Percentiles rank a stretch among this genome's conserved stretches.
These are phyloP conservation scores for Cheilosia scutellata DNA, from an alignment of 2,888 invertebrate genomes.

Conservation along the genomic window DNA sequence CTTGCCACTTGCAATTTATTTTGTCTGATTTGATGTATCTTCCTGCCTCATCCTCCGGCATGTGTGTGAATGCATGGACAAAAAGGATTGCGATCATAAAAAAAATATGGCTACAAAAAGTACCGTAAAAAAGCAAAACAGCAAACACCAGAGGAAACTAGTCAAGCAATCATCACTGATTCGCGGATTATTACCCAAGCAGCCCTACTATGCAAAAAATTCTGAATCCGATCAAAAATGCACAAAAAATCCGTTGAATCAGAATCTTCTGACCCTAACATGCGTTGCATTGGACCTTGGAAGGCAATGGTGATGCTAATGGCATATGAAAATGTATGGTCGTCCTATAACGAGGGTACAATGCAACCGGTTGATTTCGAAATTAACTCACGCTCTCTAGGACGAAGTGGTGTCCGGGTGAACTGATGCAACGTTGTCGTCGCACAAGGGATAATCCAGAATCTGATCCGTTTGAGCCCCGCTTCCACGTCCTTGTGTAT, in stretches of 20 bases:
- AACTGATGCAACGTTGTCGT: constrained; percentile 26
- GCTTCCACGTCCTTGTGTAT: constrained; percentile 21
- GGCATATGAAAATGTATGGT: constrained; percentile 39
- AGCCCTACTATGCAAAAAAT: constrained; percentile 69
- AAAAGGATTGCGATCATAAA: constrained; percentile 29
- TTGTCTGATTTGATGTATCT: constrained; percentile 27
- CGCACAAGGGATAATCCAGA: constrained; percentile 70
- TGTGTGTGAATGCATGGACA: neutral
- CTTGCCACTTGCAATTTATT: constrained; percentile 38
- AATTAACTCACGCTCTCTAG: constrained; percentile 61
- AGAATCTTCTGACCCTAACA: constrained; percentile 59
- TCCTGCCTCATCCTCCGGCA: neutral
- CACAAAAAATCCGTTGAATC: constrained; percentile 23
- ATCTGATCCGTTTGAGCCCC: constrained; percentile 25
- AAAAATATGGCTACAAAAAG: constrained; percentile 37
- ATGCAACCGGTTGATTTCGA: constrained; percentile 60
- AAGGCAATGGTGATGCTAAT: neutral
- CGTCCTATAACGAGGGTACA: constrained; percentile 63
- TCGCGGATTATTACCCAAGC: constrained; percentile 64
- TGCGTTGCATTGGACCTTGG: constrained; percentile 55
- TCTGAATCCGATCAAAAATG: constrained; percentile 56
- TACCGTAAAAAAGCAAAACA: constrained; percentile 4
- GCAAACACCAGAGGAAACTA: constrained; percentile 42
- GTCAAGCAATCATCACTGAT: constrained; percentile 72
- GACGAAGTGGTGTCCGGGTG: constrained; percentile 10